Conservation (phyloP, 2,888 invertebrate genomes). For the Clepsis dumicolana region DNA sequence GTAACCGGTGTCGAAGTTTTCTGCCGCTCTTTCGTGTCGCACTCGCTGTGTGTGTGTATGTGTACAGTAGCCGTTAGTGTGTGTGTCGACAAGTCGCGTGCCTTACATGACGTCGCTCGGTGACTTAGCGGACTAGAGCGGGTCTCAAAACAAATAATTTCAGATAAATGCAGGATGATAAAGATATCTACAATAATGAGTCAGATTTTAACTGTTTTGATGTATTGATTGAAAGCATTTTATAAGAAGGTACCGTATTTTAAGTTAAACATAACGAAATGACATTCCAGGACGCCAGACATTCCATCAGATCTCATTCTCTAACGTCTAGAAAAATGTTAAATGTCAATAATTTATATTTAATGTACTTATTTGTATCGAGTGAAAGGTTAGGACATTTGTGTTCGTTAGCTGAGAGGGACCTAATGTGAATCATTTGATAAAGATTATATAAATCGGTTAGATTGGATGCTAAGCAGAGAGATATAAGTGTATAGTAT, state of each 20-base stretch:
- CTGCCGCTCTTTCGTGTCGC: conserved; percentile 19
- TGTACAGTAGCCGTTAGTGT: conserved; percentile 19
- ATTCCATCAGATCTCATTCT: conserved; percentile 33
- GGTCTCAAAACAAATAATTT: neutral
- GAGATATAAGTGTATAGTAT: conserved; percentile 39
- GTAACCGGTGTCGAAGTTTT: too few relatives aligned
- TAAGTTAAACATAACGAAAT: conserved; percentile 1
- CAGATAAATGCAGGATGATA: too few relatives aligned
- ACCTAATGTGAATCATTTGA: conserved; percentile 20
- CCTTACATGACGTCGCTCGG: conserved; percentile 37
- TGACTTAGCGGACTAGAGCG: neutral
- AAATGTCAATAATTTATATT: conserved; percentile 4
- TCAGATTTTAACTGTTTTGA: neutral
- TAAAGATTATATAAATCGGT: conserved; percentile 20
- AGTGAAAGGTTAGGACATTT: conserved; percentile 9
- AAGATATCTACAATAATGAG: neutral
- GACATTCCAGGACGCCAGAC: conserved; percentile 8
- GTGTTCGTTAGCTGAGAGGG: conserved; percentile 19
- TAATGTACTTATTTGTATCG: conserved; percentile 9
- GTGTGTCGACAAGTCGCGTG: conserved; percentile 41
- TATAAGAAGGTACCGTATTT: neutral
- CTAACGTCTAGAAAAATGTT: neutral
- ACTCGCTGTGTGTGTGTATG: conserved; percentile 14
- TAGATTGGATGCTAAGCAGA: conserved; percentile 30
- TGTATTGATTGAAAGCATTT: neutral